phyloP scores from a whole-genome alignment of 2,113 vertebrate genomes.

The Zootoca vivipara region DNA sequence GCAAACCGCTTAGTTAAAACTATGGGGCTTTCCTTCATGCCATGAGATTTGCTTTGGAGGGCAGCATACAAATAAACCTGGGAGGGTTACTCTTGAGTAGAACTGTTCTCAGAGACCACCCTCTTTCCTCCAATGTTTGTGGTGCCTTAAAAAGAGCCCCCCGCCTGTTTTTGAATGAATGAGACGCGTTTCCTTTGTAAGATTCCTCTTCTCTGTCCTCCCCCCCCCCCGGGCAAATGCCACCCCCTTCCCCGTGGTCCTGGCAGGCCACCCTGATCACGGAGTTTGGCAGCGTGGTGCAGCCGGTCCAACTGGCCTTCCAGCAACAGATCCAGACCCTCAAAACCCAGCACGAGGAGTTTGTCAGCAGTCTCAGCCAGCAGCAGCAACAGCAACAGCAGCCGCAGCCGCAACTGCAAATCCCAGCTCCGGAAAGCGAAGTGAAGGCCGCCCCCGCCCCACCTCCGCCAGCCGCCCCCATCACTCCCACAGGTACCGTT shows the following conservation, averaged over 20 bases:
- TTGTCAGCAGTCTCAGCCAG: slow-evolving; percentile 87
- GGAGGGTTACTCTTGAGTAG: too few species aligned
- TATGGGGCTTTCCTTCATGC: too few species aligned
- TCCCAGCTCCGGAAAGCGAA: slow-evolving; percentile 73
- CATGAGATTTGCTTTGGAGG: too few species aligned
- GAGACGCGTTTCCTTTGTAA: too few species aligned
- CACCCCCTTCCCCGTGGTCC: not conserved
- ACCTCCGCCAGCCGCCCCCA: slow-evolving; percentile 64
- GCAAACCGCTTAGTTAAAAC: too few species aligned
- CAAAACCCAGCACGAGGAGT: slow-evolving; percentile 94
- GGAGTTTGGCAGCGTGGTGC: slow-evolving; percentile 88
- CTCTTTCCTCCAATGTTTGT: too few species aligned
- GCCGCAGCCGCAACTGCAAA: slow-evolving; percentile 67
- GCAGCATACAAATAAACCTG: too few species aligned
- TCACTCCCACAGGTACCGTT: slow-evolving; percentile 73
- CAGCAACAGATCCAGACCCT: slow-evolving; percentile 95
- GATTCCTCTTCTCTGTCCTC: too few species aligned
- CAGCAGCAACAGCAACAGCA: slow-evolving; percentile 80
- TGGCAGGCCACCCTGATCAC: slow-evolving; percentile 90
- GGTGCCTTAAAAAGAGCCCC: too few species aligned
- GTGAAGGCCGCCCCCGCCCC: slow-evolving; percentile 75
- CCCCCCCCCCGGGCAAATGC: too few species aligned
- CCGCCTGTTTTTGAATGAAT: too few species aligned
- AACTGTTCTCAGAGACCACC: too few species aligned
- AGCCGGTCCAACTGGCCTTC: slow-evolving; percentile 93